phyloP scores from a whole-genome alignment of 2,888 invertebrate genomes.

The Hoplodrina ambigua region DNA sequence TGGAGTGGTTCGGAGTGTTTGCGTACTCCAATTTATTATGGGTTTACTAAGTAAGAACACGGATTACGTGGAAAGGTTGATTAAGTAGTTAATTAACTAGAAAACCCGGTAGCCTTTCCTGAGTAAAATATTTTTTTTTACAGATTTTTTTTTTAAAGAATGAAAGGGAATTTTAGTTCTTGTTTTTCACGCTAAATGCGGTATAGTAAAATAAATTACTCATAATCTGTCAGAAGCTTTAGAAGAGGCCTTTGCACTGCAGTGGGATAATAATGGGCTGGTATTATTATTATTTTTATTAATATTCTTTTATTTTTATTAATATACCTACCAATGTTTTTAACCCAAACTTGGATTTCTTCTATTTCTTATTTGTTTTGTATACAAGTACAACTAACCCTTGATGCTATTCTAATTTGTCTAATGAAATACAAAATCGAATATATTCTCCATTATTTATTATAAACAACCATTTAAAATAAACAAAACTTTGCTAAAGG shows the following conservation, averaged over 20 bases:
- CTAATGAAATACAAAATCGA: conserved; percentile 33
- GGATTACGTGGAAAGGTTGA: conserved; percentile 39
- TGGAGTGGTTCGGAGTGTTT: conserved; percentile 45
- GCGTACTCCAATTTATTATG: conserved; percentile 29
- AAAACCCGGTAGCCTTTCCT: neutral
- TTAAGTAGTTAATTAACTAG: conserved; percentile 15
- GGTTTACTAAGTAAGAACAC: conserved; percentile 10
- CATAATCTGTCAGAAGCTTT: no score
- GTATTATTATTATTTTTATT: no score
- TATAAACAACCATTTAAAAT: conserved; percentile 40
- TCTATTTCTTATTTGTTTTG: no score
- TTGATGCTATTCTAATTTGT: conserved; percentile 36
- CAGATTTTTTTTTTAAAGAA: no score
- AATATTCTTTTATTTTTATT: no score
- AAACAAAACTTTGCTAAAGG: conserved; percentile 46
- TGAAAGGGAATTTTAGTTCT: neutral
- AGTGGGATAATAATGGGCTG: no score
- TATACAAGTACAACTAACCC: neutral
- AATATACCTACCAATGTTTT: no score
- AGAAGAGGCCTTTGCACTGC: no score
- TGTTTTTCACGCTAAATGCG: neutral
- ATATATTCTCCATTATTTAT: conserved; percentile 25
- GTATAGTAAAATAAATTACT: neutral
- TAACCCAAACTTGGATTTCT: neutral
- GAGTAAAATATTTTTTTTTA: neutral